phyloP scores from a whole-genome alignment of 2,797 vertebrate species.

The Nasua narica region DNA sequence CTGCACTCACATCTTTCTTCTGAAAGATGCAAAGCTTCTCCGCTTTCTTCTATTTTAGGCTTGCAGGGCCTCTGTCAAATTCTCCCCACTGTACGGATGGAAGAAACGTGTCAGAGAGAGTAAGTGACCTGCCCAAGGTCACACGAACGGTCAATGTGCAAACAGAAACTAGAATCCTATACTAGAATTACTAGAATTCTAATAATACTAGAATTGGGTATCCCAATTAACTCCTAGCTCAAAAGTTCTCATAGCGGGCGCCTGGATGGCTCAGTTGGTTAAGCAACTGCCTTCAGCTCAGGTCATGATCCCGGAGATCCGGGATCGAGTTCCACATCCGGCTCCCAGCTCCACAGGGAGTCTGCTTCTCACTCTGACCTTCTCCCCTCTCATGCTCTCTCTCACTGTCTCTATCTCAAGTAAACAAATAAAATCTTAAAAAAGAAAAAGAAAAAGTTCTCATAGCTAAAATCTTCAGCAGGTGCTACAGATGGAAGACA shows the following conservation, averaged over 20 bases:
- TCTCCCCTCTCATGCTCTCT: no score
- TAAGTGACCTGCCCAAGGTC: not conserved
- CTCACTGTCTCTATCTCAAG: no score
- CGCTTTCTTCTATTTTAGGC: not conserved
- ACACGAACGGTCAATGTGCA: not conserved
- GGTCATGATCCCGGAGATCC: no score
- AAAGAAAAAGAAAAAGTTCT: no score
- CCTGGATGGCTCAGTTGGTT: no score
- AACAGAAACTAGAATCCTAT: slow-evolving; percentile 2
- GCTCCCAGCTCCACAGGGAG: no score
- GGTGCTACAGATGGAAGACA: not conserved
- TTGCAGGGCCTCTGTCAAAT: not conserved
- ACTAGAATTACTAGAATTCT: no score
- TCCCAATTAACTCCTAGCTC: not conserved
- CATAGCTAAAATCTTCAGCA: not conserved
- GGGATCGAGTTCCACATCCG: no score
- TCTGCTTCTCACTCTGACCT: no score
- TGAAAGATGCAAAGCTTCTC: not conserved
- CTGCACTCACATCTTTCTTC: not conserved
- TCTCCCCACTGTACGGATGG: not conserved
- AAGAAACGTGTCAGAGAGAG: not conserved
- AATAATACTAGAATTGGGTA: no score
- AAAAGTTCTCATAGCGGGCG: not conserved
- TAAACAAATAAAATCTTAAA: no score
- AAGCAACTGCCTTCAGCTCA: no score